These are phyloP conservation scores for Porites rus DNA, from an alignment of 92 coral and sea anemone species.

Conservation along the genomic window DNA sequence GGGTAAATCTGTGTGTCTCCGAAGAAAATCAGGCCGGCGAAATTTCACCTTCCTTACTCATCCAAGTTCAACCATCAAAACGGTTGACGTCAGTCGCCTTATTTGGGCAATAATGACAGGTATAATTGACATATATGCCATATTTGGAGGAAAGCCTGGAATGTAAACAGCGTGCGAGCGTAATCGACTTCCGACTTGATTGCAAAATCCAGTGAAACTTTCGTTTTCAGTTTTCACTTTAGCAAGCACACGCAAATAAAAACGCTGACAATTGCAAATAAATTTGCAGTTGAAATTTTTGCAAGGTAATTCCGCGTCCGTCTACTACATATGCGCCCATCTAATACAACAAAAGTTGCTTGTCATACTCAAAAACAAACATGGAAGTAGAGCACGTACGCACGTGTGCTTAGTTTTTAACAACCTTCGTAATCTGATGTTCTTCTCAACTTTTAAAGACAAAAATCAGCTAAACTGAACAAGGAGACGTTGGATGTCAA, in stretches of 20 bases:
- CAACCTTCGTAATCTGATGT: background rate
- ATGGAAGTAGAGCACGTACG: no score
- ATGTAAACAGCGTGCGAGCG: slow-evolving; percentile 51
- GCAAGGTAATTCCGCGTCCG: no score
- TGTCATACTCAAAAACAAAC: no score
- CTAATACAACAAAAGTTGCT: no score
- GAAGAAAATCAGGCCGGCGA: slow-evolving; percentile 45
- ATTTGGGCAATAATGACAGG: slow-evolving; percentile 79
- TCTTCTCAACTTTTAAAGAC: background rate
- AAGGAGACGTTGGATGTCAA: background rate
- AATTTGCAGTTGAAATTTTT: no score
- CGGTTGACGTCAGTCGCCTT: slow-evolving; percentile 88
- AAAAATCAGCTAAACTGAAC: background rate
- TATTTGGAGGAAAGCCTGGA: slow-evolving; percentile 54
- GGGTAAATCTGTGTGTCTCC: background rate
- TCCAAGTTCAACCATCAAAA: slow-evolving; percentile 67
- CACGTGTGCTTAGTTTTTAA: no score
- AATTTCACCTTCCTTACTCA: slow-evolving; percentile 54
- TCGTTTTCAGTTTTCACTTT: background rate
- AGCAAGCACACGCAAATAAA: background rate
- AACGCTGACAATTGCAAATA: background rate
- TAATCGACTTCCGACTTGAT: slow-evolving; percentile 63
- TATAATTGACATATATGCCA: slow-evolving; percentile 63
- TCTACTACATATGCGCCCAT: no score
- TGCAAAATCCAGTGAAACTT: slow-evolving; percentile 20